These are phyloP conservation scores for Heliocidaris tuberculata DNA, from an alignment of 35 echinoderm and acorn worm species.

Conservation along the genomic window DNA sequence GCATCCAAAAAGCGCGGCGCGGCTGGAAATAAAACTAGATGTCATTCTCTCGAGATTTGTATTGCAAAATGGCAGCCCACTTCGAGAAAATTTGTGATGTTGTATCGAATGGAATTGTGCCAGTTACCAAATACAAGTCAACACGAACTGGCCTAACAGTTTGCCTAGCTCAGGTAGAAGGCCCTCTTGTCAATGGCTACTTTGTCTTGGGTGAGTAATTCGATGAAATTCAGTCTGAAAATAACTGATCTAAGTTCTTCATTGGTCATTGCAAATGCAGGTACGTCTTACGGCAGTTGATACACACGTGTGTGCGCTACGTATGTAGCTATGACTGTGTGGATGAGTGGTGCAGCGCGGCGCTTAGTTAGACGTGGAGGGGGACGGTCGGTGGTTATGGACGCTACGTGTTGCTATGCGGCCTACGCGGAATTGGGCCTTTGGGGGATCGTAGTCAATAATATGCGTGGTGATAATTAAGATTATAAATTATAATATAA, in stretches of 20 bases:
- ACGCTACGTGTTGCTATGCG: background rate
- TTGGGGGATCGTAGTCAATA: too few relatives aligned
- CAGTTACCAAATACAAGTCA: conserved; percentile 86
- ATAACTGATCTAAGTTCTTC: background rate
- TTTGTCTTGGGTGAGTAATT: conserved; percentile 81
- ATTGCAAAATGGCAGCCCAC: conserved; percentile 64
- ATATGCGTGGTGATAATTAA: too few relatives aligned
- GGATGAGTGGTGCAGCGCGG: background rate
- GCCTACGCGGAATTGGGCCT: too few relatives aligned
- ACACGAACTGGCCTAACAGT: conserved; percentile 80
- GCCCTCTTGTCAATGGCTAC: conserved; percentile 92
- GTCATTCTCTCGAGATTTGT: background rate
- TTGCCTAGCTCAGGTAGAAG: conserved; percentile 88
- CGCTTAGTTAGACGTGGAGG: background rate
- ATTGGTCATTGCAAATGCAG: background rate
- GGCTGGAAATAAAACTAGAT: background rate
- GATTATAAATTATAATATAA: too few relatives aligned
- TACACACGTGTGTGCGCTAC: background rate
- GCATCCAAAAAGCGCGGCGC: background rate
- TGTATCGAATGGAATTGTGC: conserved; percentile 89
- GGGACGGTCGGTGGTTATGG: background rate
- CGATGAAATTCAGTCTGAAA: background rate
- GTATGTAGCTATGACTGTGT: background rate
- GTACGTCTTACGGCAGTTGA: background rate
- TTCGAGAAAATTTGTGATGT: conserved; percentile 76